These are phyloP conservation scores for Prionailurus viverrinus DNA, from an alignment of 2,113 vertebrate genomes.

Conservation along the genomic window DNA sequence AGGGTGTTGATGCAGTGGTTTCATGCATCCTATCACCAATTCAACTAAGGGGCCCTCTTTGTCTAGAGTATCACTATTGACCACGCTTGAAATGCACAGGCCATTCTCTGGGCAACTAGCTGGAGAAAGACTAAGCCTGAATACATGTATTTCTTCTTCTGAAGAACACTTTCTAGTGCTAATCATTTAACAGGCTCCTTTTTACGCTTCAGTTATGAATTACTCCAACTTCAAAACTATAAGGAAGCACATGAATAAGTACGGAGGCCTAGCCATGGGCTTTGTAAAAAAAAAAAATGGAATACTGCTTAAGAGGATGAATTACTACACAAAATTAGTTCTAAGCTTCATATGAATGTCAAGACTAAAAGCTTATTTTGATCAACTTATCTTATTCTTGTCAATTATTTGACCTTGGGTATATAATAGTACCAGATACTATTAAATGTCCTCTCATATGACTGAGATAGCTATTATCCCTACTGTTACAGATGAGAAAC, in stretches of 20 bases:
- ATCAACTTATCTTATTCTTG: slow-evolving; percentile 17
- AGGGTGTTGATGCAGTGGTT: not conserved
- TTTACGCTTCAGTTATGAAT: slow-evolving; percentile 39
- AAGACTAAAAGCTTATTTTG: not conserved
- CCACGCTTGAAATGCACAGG: not conserved
- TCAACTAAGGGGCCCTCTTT: not conserved
- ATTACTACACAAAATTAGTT: slow-evolving; percentile 56
- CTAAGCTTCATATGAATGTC: slow-evolving; percentile 5
- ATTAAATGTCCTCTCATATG: not conserved
- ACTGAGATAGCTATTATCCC: not conserved
- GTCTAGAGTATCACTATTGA: not conserved
- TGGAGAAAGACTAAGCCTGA: slow-evolving; percentile 32
- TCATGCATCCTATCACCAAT: slow-evolving; percentile 10
- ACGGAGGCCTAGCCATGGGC: not conserved
- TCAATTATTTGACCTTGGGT: not conserved
- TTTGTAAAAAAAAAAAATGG: not conserved
- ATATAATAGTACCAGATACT: not conserved
- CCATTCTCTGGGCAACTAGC: not conserved
- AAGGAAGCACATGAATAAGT: slow-evolving; percentile 15
- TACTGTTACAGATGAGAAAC: not conserved
- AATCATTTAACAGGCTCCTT: slow-evolving; percentile 32
- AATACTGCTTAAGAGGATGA: not conserved
- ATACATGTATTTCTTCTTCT: not conserved
- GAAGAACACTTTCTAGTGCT: not conserved
- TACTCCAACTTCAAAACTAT: not conserved